Base-by-base conservation (phyloP, 2,888 invertebrate species). In the Ophion obscuratus region DNA sequence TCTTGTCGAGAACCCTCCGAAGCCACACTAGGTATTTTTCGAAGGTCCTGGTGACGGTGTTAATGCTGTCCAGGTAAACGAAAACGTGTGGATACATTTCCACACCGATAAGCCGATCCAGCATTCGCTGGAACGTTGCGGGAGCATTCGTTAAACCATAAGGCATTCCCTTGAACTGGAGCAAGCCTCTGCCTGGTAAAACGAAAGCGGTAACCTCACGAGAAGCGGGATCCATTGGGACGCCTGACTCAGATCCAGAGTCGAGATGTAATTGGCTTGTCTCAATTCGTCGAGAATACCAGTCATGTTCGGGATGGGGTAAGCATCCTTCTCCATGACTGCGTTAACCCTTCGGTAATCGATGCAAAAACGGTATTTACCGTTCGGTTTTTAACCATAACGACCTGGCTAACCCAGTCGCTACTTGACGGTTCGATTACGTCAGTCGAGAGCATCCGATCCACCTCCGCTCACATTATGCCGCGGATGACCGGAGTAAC, bases 351-450 rank as follows among this genome's bases (percentile, higher is more conserved):
- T 20, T 87, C 82, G n/a, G 86, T 57, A 4, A 87, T 86, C 10
- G 68, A 67, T 14, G 17, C 53, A 88, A 27, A 88, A 86, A 11
- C 84, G 57, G 24, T 84, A 84, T 2, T 74, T 77, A 1, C 62
- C 61, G 24, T 84, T 87, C 2, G 84, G 84, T 36, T 88, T 88
- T 66, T 70, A 1, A 87, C 76, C 61, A 88, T 24, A 24, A 24
- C 24, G 24, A 24, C 24, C 1, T 0, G 24, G 24, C 24, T 24
- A 24, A 24, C 24, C 24, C 24, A 24, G 24, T 24, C 24, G 24
- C 24, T 24, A 24, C 24, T 24, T 24, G 24, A 24, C 24, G 24
- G 24, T 24, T 24, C 24, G 24, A 24, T 24, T 24, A 24, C 24
- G 24, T 24, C 24, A 24, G 24, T 24, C 24, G 24, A 24, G 24